phyloP scores from a whole-genome alignment of 2,113 vertebrate genomes.

The Apus apus region DNA sequence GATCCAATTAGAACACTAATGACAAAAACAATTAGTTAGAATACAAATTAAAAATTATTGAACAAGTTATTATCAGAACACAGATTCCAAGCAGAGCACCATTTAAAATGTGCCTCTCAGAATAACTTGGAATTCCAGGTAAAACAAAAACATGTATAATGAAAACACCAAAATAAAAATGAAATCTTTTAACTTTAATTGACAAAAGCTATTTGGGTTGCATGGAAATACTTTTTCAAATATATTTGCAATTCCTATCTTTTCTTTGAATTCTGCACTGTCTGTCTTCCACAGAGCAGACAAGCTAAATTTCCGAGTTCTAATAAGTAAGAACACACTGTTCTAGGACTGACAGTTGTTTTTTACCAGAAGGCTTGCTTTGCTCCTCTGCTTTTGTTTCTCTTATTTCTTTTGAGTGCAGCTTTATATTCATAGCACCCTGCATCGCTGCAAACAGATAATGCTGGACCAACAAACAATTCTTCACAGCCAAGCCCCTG shows the following conservation, averaged over 20 bases:
- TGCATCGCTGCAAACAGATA: neutral
- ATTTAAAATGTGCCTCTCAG: rapidly evolving
- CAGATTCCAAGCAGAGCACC: neutral
- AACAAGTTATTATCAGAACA: neutral
- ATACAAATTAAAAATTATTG: neutral
- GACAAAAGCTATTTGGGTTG: neutral
- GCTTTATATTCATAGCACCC: neutral
- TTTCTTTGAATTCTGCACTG: neutral
- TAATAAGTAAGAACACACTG: neutral
- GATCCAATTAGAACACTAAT: neutral
- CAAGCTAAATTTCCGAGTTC: neutral
- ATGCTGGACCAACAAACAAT: neutral
- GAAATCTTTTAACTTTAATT: neutral
- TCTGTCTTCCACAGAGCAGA: neutral
- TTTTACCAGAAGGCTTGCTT: neutral
- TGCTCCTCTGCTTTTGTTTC: neutral
- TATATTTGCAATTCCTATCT: neutral
- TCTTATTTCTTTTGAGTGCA: neutral
- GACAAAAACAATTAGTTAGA: neutral
- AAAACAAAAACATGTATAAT: neutral
- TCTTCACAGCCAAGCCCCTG: neutral
- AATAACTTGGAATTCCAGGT: neutral
- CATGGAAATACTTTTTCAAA: neutral
- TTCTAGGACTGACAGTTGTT: neutral
- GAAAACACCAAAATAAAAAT: neutral